Base-by-base conservation (phyloP, 2,113 vertebrate genomes). In the Myrmecophaga tridactyla region DNA sequence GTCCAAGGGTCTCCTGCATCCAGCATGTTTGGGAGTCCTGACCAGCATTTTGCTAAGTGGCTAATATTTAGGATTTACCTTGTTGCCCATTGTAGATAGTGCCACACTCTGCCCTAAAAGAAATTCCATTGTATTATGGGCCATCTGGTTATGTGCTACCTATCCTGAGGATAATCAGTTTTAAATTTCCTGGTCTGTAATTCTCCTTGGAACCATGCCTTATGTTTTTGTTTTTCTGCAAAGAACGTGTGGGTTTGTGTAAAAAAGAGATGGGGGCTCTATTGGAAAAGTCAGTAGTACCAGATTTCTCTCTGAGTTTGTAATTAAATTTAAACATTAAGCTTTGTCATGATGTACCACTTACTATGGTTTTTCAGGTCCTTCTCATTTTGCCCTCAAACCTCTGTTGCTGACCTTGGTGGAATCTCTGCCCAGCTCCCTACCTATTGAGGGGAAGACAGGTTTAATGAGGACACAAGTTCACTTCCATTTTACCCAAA, bases 21-120 rank as follows among this genome's bases (percentile, higher is more conserved):
- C 20, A 72, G 23, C 1, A n/a, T 1, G 4, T 5, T 43, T 15
- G 36, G 25, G 25, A 53, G 51, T 4, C 18, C 3, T 1, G 7
- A 23, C 14, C 29, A 18, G 34, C 20, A 6, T 56, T 89, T 58
- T 89, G 78, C 56, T 75, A 11, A 14, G 3, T 65, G n/a, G 14
- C 18, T 81, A 48, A 67, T 31, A 2, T 0, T 78, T 36, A 14
- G 1, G 6, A 39, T 23, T 75, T 62, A 12, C n/a, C 21, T 75
- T 69, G 29, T 36, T 34, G 15, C 20, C 48, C 62, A 29, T 9
- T 89, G n/a, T 43, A 92, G 41, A 81, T 0, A 36, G 51, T 1
- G 3, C 34, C 21, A 8, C 4, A 3, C 1, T 17, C 36, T 34
- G 13, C 17, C 15, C 15, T 48, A 14, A 69, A 46, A 82, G 62